Evolutionary conservation across 2,888 invertebrate species (phyloP).

Genomic region (Phyllotreta cruciferae): DNA sequence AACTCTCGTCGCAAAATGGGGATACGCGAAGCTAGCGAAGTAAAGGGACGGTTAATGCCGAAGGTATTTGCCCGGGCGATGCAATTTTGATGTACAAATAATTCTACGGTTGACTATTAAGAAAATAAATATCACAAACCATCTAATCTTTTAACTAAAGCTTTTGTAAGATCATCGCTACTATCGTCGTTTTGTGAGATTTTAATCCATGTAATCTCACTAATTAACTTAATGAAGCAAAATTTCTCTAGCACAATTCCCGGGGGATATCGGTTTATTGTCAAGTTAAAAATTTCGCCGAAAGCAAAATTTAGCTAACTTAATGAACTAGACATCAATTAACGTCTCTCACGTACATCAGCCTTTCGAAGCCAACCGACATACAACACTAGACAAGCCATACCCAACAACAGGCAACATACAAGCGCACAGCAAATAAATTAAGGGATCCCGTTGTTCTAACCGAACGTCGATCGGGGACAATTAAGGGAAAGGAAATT

Average conservation of each 20-base stretch:
- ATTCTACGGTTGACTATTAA: too few relatives aligned
- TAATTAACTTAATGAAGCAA: too few relatives aligned
- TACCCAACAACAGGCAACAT: not conserved
- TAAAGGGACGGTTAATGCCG: slow-evolving; percentile 1
- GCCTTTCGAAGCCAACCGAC: slow-evolving; percentile 7
- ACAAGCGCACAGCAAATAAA: slow-evolving; percentile 18
- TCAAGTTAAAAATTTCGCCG: too few relatives aligned
- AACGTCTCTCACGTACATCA: not conserved
- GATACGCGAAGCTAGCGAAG: not conserved
- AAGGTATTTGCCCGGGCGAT: slow-evolving; percentile 7
- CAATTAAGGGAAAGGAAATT: slow-evolving; percentile 29
- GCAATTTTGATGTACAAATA: too few relatives aligned
- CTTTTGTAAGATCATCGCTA: too few relatives aligned
- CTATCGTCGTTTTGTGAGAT: too few relatives aligned
- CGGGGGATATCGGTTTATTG: too few relatives aligned
- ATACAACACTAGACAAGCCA: slow-evolving; percentile 2
- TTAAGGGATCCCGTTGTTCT: slow-evolving; percentile 16
- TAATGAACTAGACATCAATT: slow-evolving; percentile 9
- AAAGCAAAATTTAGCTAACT: not conserved
- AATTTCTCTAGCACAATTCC: too few relatives aligned
- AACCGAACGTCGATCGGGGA: slow-evolving; percentile 14
- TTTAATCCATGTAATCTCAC: too few relatives aligned
- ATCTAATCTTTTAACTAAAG: too few relatives aligned
- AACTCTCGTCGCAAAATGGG: slow-evolving; percentile 20
- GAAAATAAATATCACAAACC: too few relatives aligned